Evolutionary conservation across 2,888 invertebrate genomes (phyloP), one percentile per base, ranked within the genome.

Genomic region (Xestobium rufovillosum): DNA sequence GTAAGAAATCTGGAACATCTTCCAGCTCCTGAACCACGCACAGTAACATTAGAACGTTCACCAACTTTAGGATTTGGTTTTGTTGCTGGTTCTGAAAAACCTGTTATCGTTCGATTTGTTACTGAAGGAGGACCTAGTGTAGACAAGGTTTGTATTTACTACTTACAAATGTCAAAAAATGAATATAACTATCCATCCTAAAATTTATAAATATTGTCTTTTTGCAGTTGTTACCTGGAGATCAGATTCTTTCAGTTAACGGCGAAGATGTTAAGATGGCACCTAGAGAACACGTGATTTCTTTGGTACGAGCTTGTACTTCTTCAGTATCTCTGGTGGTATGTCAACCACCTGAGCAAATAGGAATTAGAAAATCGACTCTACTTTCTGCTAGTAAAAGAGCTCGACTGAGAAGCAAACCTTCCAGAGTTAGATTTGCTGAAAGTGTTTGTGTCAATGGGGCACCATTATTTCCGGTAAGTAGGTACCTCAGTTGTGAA

Each of bases 61-160:
- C 71, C 82, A 0, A 80, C 84, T 36, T 73, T 89, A 43, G 92
- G 92, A 0, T 94, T 92, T 61, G 94, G 94, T 2, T 94, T 94
- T 65, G 92, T 94, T n/a, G 92, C 92, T 1, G 92, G 94, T 9
- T 89, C 89, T 23, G 91, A 94, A 64, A 79, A 82, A 53, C 94
- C 94, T 0, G 92, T 92, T 31, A 83, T 92, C 39, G 91, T 94
- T 14, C 76, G 94, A 43, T 87, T 85, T 58, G 86, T 87, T 10
- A 86, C 86, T 0, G 86, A 85, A 68, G 89, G 87, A 56, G 92
- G 92, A 8, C 92, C 94, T 2, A 91, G 91, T 61, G 88, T 87
- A 41, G 83, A 85, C 38, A 87, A 88, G 71, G 78, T 78, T 19
- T 8, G 6, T 19, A 6, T 19, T 19, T 19, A n/a, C n/a, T 19